These are phyloP conservation scores for Macroteleia sp. DNA, from an alignment of 2,888 invertebrate genomes.

Conservation along the genomic window DNA sequence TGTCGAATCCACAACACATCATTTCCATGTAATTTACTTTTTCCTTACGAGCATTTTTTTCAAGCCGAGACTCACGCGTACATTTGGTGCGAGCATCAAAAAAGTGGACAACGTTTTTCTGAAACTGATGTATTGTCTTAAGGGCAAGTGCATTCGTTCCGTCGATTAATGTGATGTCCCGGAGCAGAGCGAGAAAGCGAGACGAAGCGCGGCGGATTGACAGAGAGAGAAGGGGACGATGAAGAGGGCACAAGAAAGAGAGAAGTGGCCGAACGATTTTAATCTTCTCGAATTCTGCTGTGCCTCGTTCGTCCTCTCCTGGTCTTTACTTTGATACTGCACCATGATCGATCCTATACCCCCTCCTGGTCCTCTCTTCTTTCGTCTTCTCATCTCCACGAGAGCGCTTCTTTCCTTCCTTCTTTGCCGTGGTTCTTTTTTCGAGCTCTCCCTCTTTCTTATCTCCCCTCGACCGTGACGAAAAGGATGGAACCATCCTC, in stretches of 20 bases:
- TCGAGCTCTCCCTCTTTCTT: slow-evolving; percentile 43
- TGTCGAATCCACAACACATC: too few species aligned
- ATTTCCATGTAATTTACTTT: slow-evolving; percentile 31
- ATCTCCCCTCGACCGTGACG: slow-evolving; percentile 42
- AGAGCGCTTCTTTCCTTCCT: slow-evolving; percentile 6
- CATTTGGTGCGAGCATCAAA: slow-evolving; percentile 5
- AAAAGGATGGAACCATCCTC: slow-evolving; percentile 27
- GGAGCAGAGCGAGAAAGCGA: slow-evolving; percentile 5
- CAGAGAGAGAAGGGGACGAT: not conserved
- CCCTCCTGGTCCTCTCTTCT: not conserved
- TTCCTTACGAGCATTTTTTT: slow-evolving; percentile 14
- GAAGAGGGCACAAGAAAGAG: slow-evolving; percentile 15
- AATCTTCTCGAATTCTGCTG: slow-evolving; percentile 63
- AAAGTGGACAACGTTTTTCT: slow-evolving; percentile 26
- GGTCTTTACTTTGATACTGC: slow-evolving; percentile 60
- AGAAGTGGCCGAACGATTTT: slow-evolving; percentile 59
- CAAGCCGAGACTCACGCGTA: not conserved
- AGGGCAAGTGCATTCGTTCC: slow-evolving; percentile 51
- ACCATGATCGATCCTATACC: slow-evolving; percentile 53
- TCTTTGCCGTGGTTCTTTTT: slow-evolving; percentile 12
- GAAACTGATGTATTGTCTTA: slow-evolving; percentile 54
- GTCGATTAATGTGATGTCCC: slow-evolving; percentile 53
- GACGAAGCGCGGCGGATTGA: not conserved
- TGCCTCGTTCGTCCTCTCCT: slow-evolving; percentile 57
- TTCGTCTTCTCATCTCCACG: slow-evolving; percentile 23